phyloP scores from a whole-genome alignment of 2,888 invertebrate species.

The Malachius bipustulatus region DNA sequence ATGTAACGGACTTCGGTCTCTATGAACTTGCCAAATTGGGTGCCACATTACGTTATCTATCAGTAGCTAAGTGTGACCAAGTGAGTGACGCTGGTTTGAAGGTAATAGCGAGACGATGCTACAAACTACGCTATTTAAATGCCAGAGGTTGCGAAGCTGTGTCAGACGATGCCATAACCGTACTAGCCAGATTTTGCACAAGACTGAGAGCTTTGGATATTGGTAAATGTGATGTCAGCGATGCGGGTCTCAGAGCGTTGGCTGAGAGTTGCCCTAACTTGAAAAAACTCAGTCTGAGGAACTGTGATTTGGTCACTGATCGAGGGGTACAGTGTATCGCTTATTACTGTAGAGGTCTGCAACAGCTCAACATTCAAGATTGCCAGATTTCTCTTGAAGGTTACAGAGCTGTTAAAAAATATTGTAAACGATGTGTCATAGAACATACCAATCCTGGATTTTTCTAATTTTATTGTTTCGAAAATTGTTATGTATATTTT shows the following conservation, averaged over 20 bases:
- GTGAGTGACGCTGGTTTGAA: constrained; percentile 84
- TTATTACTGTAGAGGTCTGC: constrained; percentile 78
- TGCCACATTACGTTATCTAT: constrained; percentile 79
- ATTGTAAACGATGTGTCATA: constrained; percentile 84
- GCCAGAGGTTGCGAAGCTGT: constrained; percentile 87
- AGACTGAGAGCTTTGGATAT: constrained; percentile 77
- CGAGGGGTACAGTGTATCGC: constrained; percentile 79
- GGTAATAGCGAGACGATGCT: constrained; percentile 76
- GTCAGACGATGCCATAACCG: constrained; percentile 84
- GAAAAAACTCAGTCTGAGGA: constrained; percentile 78
- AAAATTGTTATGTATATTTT: constrained; percentile 18
- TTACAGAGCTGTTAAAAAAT: constrained; percentile 82
- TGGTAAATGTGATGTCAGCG: constrained; percentile 89
- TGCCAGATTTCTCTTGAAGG: constrained; percentile 83
- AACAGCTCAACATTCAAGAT: constrained; percentile 87
- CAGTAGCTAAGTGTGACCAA: constrained; percentile 87
- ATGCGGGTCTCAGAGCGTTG: constrained; percentile 73
- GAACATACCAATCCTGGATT: constrained; percentile 94
- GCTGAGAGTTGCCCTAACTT: constrained; percentile 84
- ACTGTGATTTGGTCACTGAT: constrained; percentile 85
- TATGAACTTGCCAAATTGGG: constrained; percentile 83
- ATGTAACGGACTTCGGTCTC: constrained; percentile 81
- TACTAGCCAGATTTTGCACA: constrained; percentile 75
- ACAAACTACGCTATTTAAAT: constrained; percentile 80
- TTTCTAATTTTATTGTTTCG: constrained; percentile 43